These are phyloP conservation scores for Perizoma affinitatum DNA, from an alignment of 2,888 invertebrate genomes.

Conservation along the genomic window DNA sequence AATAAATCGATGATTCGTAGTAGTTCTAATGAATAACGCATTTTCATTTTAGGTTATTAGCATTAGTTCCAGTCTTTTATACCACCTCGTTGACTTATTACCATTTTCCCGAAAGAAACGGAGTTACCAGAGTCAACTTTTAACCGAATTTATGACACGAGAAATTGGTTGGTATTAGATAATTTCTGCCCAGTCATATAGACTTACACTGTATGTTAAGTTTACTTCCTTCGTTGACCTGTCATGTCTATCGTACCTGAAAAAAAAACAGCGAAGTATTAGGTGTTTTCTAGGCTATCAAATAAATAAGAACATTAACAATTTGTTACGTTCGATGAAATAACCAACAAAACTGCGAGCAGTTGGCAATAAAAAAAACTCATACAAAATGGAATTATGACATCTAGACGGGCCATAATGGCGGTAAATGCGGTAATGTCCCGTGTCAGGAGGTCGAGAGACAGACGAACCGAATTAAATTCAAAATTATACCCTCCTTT, in stretches of 20 bases:
- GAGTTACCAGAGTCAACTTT: too few species aligned
- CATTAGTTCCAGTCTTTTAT: too few species aligned
- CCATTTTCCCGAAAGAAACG: too few species aligned
- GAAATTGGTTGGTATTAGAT: too few species aligned
- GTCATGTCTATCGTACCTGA: slow-evolving; percentile 10
- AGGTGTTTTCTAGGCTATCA: background rate
- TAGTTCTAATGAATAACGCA: too few species aligned
- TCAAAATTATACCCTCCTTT: slow-evolving; percentile 57
- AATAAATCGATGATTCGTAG: too few species aligned
- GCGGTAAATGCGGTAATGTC: slow-evolving; percentile 36
- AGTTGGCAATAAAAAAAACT: slow-evolving; percentile 15
- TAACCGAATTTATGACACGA: too few species aligned
- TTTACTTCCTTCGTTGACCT: too few species aligned
- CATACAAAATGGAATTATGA: slow-evolving; percentile 30
- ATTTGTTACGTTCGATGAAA: slow-evolving; percentile 3
- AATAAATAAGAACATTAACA: background rate
- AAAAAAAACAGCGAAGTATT: slow-evolving; percentile 12
- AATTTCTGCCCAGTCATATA: too few species aligned
- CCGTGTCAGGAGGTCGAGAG: slow-evolving; percentile 40
- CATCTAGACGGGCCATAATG: slow-evolving; percentile 38
- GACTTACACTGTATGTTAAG: too few species aligned
- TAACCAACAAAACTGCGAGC: slow-evolving; percentile 14
- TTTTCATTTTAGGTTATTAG: too few species aligned
- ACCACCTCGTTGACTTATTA: too few species aligned
- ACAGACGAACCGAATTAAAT: slow-evolving; percentile 58